phyloP scores from a whole-genome alignment of 2,888 invertebrate species.

The Scrobipalpa costella region DNA sequence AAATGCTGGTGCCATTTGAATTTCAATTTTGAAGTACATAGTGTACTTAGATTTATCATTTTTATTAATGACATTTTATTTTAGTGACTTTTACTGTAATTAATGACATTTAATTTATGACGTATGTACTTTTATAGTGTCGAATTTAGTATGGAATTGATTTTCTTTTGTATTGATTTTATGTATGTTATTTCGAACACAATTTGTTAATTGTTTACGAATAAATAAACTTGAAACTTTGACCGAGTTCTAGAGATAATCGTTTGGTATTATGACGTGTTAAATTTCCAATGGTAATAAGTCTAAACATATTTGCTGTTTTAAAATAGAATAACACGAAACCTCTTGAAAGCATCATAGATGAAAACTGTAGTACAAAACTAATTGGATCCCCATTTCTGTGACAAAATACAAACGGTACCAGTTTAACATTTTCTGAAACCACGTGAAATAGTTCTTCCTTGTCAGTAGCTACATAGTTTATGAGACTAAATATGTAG shows the following conservation, averaged over 20 bases:
- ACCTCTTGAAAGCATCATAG: background rate
- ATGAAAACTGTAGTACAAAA: background rate
- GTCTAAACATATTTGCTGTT: background rate
- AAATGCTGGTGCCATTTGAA: background rate
- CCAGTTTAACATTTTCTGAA: background rate
- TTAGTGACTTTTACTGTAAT: too few relatives aligned
- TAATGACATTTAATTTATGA: too few relatives aligned
- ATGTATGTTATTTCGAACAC: too few relatives aligned
- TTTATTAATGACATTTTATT: too few relatives aligned
- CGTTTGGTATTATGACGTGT: background rate
- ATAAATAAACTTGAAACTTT: too few relatives aligned
- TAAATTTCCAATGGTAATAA: background rate
- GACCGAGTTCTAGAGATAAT: background rate
- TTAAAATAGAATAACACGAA: background rate
- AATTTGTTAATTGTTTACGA: too few relatives aligned
- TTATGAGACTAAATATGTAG: background rate
- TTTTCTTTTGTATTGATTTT: too few relatives aligned
- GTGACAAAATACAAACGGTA: background rate
- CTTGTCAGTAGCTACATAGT: background rate
- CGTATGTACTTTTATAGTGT: too few relatives aligned
- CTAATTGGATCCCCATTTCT: background rate
- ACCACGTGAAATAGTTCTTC: constrained; percentile 3
- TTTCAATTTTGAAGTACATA: too few relatives aligned
- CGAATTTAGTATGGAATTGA: too few relatives aligned
- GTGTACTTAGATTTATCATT: too few relatives aligned